phyloP scores from a whole-genome alignment of 2,797 vertebrate species.

The Ispidina lecontei region DNA sequence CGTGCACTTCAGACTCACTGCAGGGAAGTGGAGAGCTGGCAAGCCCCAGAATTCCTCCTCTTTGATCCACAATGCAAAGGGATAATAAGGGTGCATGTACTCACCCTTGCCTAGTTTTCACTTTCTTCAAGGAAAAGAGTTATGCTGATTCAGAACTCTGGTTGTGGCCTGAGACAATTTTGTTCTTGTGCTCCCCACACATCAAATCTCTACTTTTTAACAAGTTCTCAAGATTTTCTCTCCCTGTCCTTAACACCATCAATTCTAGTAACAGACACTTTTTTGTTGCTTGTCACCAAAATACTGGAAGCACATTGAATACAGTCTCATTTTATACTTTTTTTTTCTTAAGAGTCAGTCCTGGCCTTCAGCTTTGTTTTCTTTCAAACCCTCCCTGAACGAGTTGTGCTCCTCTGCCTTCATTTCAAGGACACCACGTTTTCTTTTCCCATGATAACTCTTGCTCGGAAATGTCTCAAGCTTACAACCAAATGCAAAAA shows the following conservation, averaged over 20 bases:
- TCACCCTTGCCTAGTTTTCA: constrained; percentile 23
- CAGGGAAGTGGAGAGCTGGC: constrained; percentile 6
- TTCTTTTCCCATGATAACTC: constrained; percentile 36
- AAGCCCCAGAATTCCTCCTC: constrained; percentile 6
- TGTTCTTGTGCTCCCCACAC: neutral
- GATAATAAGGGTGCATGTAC: neutral
- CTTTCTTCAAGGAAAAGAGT: constrained; percentile 40
- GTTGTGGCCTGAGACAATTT: neutral
- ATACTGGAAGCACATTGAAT: constrained; percentile 36
- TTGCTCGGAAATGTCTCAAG: neutral
- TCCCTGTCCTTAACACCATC: constrained; percentile 2
- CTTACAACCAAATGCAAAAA: constrained; percentile 14
- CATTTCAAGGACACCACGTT: constrained; percentile 36
- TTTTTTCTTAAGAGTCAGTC: constrained; percentile 37
- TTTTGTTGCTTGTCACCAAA: constrained; percentile 38
- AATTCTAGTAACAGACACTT: neutral
- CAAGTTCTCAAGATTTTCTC: constrained; percentile 21
- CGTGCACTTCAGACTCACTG: neutral
- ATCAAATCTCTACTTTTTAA: neutral
- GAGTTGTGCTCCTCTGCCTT: neutral
- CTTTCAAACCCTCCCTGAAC: constrained; percentile 48
- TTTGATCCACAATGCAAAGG: constrained; percentile 53
- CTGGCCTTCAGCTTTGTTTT: constrained; percentile 62
- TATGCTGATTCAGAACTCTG: constrained; percentile 15
- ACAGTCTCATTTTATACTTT: neutral